Evolutionary conservation across 2,888 invertebrate genomes (phyloP), one percentile per base, ranked within the genome.

Genomic region (Apomyelois bistriatella): DNA sequence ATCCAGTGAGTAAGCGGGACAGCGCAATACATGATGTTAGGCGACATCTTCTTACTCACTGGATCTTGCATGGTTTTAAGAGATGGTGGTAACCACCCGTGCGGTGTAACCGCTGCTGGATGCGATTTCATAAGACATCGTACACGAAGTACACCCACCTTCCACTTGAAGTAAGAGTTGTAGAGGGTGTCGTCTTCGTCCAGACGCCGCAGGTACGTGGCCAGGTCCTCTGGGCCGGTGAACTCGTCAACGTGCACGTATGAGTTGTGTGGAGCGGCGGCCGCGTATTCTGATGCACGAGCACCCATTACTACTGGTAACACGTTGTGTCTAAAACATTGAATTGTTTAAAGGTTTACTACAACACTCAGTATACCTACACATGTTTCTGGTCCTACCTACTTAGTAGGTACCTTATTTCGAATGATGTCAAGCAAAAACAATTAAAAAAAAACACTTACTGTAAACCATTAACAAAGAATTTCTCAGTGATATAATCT

Each of bases 231-330:
- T 0, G 98, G 95, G 16, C 95, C 94, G 30, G 94, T 93, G 79
- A 98, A 99, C 81, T 99, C 98, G 76, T 99, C 98, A 16, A 99
- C 97, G 85, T 99, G 98, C 56, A 99, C 95, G 87, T 96, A 99
- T 3, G 97, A 98, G 66, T 96, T 94, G 75, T 95, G 94, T 0
- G 99, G 99, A 1, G 98, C 96, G 61, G 94, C 94, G 43, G 95
- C 93, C 57, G 94, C 95, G 82, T 99, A 99, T 78, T 99, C 98
- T 55, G 95, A 94, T 0, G 97, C 96, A 43, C 96, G 94, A 0
- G 97, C 98, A 0, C 99, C 98, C 98, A 99, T 98, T 55, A 98
- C 98, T 61, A 99, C 96, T 0, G 98, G 98, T 61, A 99, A 82
- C 42, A 98, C 94, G 80, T 97, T 95, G 61, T 89, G 90, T 59